A percentile compares a stretch with the other conserved stretches of the same genome.
phyloP scores from a whole-genome alignment of 2,888 invertebrate genomes.

The Ophion ellenae region DNA sequence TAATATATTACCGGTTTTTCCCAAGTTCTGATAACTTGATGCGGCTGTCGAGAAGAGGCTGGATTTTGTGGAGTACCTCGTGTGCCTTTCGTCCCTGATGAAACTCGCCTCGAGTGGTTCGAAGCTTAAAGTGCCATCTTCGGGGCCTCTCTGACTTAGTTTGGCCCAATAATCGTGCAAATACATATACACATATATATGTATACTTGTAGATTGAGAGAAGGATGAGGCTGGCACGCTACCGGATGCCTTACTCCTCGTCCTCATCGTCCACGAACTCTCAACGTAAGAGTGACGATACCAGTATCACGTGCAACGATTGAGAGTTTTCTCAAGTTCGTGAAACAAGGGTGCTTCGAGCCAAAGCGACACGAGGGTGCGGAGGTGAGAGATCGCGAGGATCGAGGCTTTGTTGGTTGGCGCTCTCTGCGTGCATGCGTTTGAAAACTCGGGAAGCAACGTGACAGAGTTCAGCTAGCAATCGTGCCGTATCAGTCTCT shows the following conservation, averaged over 20 bases:
- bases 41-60: neutral
- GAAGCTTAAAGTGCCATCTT: slow-evolving; percentile 39
- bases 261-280: slow-evolving; percentile 45
- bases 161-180: slow-evolving; percentile 22
- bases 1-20: neutral
- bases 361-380: slow-evolving; percentile 34
- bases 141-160: slow-evolving; percentile 21
- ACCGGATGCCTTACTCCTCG: slow-evolving; percentile 65
- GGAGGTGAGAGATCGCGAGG: neutral
- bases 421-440: neutral
- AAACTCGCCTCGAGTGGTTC: slow-evolving; percentile 24
- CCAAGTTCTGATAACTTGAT: slow-evolving; percentile 4
- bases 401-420: slow-evolving; percentile 25
- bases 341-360: slow-evolving; percentile 25
- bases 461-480: slow-evolving; percentile 23
- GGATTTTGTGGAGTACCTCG: slow-evolving; percentile 20
- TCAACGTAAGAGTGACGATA: slow-evolving; percentile 59
- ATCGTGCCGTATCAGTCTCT: neutral
- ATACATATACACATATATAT: slow-evolving; percentile 10
- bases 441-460: neutral
- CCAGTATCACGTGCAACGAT: slow-evolving; percentile 72
- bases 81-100: slow-evolving; percentile 24
- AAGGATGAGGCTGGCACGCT: slow-evolving; percentile 70
- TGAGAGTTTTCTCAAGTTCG: slow-evolving; percentile 57
- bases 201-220: slow-evolving; percentile 17